Evolutionary conservation across 2,888 invertebrate species (phyloP).

Genomic region (Drosophila barbarae): DNA sequence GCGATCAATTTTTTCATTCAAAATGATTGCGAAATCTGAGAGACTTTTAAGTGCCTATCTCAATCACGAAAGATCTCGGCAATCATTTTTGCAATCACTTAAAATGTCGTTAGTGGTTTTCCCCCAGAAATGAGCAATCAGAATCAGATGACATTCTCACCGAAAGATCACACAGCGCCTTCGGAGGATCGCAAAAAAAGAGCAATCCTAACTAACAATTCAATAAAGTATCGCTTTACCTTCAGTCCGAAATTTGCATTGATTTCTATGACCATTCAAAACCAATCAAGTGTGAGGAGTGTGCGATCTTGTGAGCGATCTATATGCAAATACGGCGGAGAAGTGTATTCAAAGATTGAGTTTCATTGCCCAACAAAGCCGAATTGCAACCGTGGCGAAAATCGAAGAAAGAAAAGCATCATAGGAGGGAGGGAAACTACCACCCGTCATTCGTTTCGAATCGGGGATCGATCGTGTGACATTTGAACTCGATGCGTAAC

Average conservation of each 20-base stretch:
- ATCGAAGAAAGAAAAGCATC: conserved; percentile 24
- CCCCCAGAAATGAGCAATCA: conserved; percentile 35
- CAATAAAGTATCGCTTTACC: conserved; percentile 60
- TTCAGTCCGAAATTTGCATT: conserved; percentile 51
- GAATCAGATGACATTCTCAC: conserved; percentile 47
- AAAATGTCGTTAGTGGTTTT: conserved; percentile 28
- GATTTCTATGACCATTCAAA: conserved; percentile 61
- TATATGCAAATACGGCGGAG: conserved; percentile 38
- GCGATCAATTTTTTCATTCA: not conserved
- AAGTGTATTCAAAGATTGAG: conserved; percentile 49
- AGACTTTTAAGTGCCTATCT: not conserved
- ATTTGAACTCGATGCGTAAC: conserved; percentile 47
- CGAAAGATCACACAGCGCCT: conserved; percentile 33
- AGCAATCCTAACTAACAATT: conserved; percentile 46
- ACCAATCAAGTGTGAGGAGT: conserved; percentile 68
- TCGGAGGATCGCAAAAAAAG: conserved; percentile 13
- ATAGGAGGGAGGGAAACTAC: conserved; percentile 18
- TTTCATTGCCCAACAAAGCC: conserved; percentile 65
- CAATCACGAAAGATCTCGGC: not conserved
- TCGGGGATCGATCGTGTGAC: conserved; percentile 57
- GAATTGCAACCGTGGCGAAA: conserved; percentile 73
- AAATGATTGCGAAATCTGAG: not conserved
- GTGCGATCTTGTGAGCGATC: conserved; percentile 55
- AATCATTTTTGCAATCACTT: conserved; percentile 22
- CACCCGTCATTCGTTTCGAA: conserved; percentile 52